Evolutionary conservation across 2,888 invertebrate species (phyloP).

Genomic region (Pammene aurita): DNA sequence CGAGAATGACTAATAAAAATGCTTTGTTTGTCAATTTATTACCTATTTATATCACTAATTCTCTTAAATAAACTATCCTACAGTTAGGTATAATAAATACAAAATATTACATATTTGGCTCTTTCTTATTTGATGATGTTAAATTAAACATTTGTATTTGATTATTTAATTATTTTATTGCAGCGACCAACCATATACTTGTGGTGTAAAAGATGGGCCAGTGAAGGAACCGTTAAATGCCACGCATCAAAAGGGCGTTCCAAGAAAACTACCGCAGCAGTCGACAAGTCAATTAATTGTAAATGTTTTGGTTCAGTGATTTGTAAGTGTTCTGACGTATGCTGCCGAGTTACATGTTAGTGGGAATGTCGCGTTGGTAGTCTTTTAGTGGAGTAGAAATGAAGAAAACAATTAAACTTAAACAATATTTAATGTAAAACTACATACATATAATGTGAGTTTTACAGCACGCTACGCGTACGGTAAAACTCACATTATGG

Average conservation of each 20-base stretch:
- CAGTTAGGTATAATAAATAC: background rate
- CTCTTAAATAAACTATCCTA: background rate
- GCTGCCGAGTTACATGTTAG: conserved; percentile 9
- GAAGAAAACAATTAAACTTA: background rate
- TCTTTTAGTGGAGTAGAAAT: background rate
- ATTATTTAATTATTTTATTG: conserved; percentile 1
- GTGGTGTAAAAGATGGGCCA: conserved; percentile 4
- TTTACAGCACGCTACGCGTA: no score
- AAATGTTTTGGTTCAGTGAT: background rate
- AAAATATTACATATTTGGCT: background rate
- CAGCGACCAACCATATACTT: conserved; percentile 5
- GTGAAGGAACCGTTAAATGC: conserved; percentile 1
- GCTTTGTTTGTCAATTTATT: background rate
- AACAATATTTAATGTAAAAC: background rate
- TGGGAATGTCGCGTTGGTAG: background rate
- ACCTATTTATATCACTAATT: background rate
- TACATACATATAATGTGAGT: no score
- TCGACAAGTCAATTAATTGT: background rate
- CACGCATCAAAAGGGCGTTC: background rate
- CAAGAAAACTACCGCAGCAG: conserved; percentile 5
- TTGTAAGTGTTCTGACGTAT: conserved; percentile 7
- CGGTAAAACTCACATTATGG: no score
- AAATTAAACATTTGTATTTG: background rate
- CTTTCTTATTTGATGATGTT: no score
- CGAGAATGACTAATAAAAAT: background rate